Evolutionary conservation across 2,888 invertebrate genomes (phyloP), one percentile per base, ranked within the genome.

Genomic region (Merodon equestris): DNA sequence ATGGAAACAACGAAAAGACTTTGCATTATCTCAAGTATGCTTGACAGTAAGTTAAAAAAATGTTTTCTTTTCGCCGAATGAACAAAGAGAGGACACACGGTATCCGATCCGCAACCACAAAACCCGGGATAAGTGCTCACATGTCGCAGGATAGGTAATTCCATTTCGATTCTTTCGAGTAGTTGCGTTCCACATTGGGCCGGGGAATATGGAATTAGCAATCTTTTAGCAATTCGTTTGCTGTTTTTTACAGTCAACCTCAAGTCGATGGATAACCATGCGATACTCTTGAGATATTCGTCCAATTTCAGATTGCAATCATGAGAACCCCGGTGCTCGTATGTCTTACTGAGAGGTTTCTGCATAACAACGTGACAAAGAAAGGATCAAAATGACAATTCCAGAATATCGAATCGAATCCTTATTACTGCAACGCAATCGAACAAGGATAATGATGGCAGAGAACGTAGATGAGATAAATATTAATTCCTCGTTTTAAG

Each of bases 371-470:
- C 40, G 50, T 63, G 61, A 57, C 53, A 56, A 72, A 72, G 38
- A 53, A 18, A 60, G 73, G 74, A 79, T 79, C 50, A 54, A 74
- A 50, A 79, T 79, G 79, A 79, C 79, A 79, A 79, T 74, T 74
- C 51, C 79, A 79, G 79, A 79, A 68, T 57, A 12, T 27, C 60
- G 50, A 70, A 12, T 27, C 60, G 50, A 70, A 74, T 79, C 74
- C 74, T 79, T 64, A 73, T 73, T 68, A 70, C 58, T 79, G 64
- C 64, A 70, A 74, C 60, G 48, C 74, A 79, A 79, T 79, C 79
- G 68, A 64, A 57, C 64, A 74, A 79, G 79, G 79, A 79, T 74
- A 79, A 79, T 19, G 40, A 42, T 27, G 27, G 3, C 3, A 27
- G 7, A 27, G 27, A 27, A 27, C 27, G 27, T 27, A 27, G 14